Evolutionary conservation across 2,113 vertebrate species (phyloP).

Genomic region (human (Homo sapiens)): GRCh38 chr7:33867001-33867500

Average conservation of each 20-base stretch:
- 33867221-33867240: neutral
- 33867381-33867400: neutral
- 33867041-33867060: neutral
- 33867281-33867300: slow-evolving; percentile 16
- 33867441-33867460: neutral
- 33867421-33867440: neutral
- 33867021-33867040: neutral
- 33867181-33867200: neutral
- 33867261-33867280: neutral
- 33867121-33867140: neutral
- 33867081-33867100: neutral
- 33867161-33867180: neutral
- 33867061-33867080: neutral
- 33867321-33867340: neutral
- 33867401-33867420: neutral
- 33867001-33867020: neutral
- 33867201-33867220: neutral
- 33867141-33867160: neutral
- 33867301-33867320: neutral
- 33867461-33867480: neutral
- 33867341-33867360: neutral
- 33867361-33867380: neutral
- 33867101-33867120: neutral
- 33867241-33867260: neutral
- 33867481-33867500: neutral